Evolutionary conservation across 2,888 invertebrate species (phyloP), one percentile per base, ranked within the genome.

Genomic region (Apocheima hispidaria): DNA sequence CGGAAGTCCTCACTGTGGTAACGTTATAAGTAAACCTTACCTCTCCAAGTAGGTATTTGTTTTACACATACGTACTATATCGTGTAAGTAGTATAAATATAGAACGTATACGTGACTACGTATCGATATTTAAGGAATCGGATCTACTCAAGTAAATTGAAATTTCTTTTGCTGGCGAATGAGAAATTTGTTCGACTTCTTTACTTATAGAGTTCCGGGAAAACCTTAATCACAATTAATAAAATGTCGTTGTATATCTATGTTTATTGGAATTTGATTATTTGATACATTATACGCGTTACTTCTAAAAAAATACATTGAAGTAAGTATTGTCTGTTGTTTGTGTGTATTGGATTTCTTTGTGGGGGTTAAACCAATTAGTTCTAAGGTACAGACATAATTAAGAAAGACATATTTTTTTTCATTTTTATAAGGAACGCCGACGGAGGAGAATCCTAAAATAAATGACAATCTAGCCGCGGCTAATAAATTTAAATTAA

Each of bases 81-180:
- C 21, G 35, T 26, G 16, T 36, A 38, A 26, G 43, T 12, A n/a
- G 21, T 16, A 38, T 16, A 36, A 23, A 50, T 16, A 21, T 7
- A 21, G 23, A 10, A 23, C 36, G 50, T 50, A 9, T 50, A 50
- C 36, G 38, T 38, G 18, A 23, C 9, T 23, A 16, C 38, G 50
- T 50, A 38, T 36, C 14, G 50, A 50, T 50, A 50, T 38, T 50
- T 26, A 20, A 50, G 23, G 38, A 38, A 26, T 38, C 23, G 16
- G 23, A 50, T 50, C 50, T 50, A 50, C 38, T 12, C 33, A 48
- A 38, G 50, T 50, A 26, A 50, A 50, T 50, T 50, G 36, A 50
- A 26, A 16, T 50, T 23, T 36, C 14, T 50, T 53, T 53, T 20
- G 21, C 21, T 43, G 51, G 18, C n/a, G 41, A 10, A 4, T 5